These are phyloP conservation scores for Meta bourneti DNA, from an alignment of 2,888 invertebrate species.

Conservation along the genomic window DNA sequence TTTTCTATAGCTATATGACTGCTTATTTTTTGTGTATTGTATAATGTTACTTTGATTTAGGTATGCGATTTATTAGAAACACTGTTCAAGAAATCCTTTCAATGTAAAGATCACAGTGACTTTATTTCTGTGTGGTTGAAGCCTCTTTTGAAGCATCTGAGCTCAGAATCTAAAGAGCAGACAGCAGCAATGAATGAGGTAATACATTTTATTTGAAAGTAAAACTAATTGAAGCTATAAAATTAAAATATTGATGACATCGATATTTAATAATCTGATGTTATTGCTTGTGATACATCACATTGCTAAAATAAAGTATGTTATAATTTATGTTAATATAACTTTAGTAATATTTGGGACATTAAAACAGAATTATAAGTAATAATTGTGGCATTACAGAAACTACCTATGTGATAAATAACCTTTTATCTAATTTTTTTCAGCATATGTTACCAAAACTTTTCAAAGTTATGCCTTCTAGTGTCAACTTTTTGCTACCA, in stretches of 20 bases:
- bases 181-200: conserved; percentile 83
- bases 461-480: conserved; percentile 26
- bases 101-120: conserved; percentile 80
- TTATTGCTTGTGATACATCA: not conserved
- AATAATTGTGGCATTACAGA: not conserved
- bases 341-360: not conserved
- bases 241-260: not conserved
- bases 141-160: conserved; percentile 80
- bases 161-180: conserved; percentile 78
- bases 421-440: not conserved
- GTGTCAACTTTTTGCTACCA: conserved; percentile 3
- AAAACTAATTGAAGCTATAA: not conserved
- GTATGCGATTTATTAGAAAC: conserved; percentile 83
- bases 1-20: not conserved
- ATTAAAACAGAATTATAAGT: not conserved
- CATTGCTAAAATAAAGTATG: not conserved
- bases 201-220: conserved; percentile 66
- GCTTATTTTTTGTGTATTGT: not conserved
- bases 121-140: conserved; percentile 84
- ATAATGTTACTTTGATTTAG: conserved; percentile 79
- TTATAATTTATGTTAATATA: not conserved
- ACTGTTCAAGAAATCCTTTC: conserved; percentile 83
- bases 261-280: not conserved
- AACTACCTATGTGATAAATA: not conserved
- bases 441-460: conserved; percentile 66